A percentile compares a stretch with the other conserved stretches of the same genome.
phyloP scores from a whole-genome alignment of 2,113 vertebrate species.

The Rissa tridactyla region DNA sequence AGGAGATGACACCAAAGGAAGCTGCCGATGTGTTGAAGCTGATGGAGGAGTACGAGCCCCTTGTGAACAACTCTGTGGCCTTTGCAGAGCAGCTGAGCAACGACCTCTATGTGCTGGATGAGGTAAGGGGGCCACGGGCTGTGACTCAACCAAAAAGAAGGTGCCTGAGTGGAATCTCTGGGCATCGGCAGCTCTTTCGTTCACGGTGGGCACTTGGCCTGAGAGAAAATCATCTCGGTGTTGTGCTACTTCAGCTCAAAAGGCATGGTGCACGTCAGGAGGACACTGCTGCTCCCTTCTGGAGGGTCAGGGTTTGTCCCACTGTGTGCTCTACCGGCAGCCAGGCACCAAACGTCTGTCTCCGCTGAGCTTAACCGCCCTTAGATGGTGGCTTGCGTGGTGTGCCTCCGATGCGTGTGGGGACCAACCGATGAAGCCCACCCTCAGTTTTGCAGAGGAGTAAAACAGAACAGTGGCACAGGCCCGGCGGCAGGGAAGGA shows the following conservation, averaged over 20 bases:
- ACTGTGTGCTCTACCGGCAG: accelerated
- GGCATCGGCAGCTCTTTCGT: background rate
- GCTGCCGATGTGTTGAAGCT: constrained; percentile 4
- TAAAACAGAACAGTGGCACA: background rate
- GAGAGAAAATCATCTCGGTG: background rate
- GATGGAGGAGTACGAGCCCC: constrained; percentile 44
- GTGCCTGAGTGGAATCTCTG: too few relatives aligned
- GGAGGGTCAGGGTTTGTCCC: too few relatives aligned
- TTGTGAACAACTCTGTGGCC: constrained; percentile 1
- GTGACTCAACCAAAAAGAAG: background rate
- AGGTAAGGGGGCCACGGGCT: background rate
- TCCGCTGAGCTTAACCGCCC: background rate
- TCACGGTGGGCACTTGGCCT: accelerated
- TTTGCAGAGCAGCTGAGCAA: constrained; percentile 38
- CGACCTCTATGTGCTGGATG: constrained; percentile 24
- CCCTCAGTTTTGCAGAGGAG: background rate
- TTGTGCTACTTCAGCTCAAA: background rate
- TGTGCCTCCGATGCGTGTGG: accelerated
- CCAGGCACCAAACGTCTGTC: background rate
- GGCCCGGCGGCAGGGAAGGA: background rate
- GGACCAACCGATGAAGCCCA: background rate
- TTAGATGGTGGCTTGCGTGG: background rate
- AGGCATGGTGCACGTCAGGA: background rate
- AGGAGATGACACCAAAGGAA: constrained; percentile 41
- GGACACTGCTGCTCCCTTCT: background rate